Conservation (phyloP, 2,888 invertebrate species). For the Eretmocerus hayati region DNA sequence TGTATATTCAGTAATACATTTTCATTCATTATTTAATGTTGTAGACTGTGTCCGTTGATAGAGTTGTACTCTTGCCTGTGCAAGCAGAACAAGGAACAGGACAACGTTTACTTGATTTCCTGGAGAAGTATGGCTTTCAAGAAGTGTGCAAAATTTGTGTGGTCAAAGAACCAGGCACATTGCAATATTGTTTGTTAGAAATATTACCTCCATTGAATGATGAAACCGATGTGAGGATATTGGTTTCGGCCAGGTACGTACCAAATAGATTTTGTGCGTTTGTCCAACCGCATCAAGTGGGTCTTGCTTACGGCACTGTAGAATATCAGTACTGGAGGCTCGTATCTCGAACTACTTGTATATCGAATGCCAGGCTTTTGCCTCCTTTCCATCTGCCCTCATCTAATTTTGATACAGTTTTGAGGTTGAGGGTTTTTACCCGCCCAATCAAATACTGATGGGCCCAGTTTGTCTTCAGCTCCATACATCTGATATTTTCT, state of each 20-base stretch:
- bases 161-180: slow-evolving; percentile 25
- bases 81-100: slow-evolving; percentile 20
- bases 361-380: no score
- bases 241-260: slow-evolving; percentile 33
- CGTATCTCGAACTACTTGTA: no score
- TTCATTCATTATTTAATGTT: neutral
- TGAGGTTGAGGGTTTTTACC: no score
- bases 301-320: no score
- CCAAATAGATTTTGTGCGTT: neutral
- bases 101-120: slow-evolving; percentile 24
- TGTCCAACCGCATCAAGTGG: no score
- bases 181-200: slow-evolving; percentile 35
- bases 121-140: slow-evolving; percentile 29
- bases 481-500: no score
- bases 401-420: no score
- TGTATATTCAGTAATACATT: no score
- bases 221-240: slow-evolving; percentile 22
- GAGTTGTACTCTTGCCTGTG: slow-evolving; percentile 24
- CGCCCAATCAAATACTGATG: no score
- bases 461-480: no score
- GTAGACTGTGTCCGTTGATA: slow-evolving; percentile 30
- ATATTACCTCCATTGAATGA: slow-evolving; percentile 23
- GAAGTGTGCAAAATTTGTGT: slow-evolving; percentile 30
- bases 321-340: no score
- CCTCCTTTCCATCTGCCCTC: no score